Base-by-base conservation (phyloP, 1,140 invertebrate genomes). In the Lasaia peninsularis region DNA sequence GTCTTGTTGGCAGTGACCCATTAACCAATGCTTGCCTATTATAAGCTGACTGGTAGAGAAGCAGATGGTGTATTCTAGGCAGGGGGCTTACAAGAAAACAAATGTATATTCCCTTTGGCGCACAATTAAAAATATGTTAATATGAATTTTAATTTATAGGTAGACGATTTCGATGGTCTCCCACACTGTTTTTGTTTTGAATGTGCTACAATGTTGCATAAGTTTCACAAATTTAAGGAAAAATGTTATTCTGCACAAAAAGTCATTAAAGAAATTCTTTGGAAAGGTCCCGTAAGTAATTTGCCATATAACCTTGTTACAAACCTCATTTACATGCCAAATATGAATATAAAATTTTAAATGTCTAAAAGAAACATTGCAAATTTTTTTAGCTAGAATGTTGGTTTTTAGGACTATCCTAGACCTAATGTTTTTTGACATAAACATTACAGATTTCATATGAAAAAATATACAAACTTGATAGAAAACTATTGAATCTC, bases 181-280 rank as follows among this genome's bases (percentile, higher is more conserved):
- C 83, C 80, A 3, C 65, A 75, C 6, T 81, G 72, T 55, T 81
- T 85, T 58, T 87, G 83, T 53, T 82, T 72, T 53, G 81, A 87
- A 64, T 87, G 84, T 61, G 73, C 80, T 0, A 72, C 65, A 28
- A 62, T 79, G 14, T 62, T 87, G 21, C 75, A 82, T 18, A 87
- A 85, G 52, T 84, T 75, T 49, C 81, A 85, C 60, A 80, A 78
- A 35, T 87, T 87, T 34, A 85, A 82, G 48, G 84, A 84, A 62
- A 87, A 85, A 60, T 85, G 84, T 57, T 67, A 68, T 33, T 63
- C 35, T 4, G 78, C 74, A 11, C 67, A 75, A 49, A 80, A 79
- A 37, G 34, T 66, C 32, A 58, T 87, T 1, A 69, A 63, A 54
- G 75, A 83, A 20, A 53, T 85, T 16, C 60, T 73, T 9, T 73